Evolutionary conservation across 1,140 invertebrate species (phyloP), one percentile per base, ranked within the genome.

Genomic region (Lethrus apterus): DNA sequence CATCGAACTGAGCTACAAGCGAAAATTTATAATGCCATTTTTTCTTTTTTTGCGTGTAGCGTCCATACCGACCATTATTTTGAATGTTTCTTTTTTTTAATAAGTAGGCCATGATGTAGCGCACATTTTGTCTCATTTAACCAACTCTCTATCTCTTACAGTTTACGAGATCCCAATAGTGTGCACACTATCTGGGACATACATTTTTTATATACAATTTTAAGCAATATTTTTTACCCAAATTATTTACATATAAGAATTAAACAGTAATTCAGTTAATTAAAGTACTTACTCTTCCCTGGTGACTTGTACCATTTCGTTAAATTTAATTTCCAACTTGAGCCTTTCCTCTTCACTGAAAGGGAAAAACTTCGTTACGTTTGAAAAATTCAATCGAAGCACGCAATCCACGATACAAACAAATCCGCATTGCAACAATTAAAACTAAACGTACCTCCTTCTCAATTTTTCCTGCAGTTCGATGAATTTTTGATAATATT

Each of bases 291-390:
- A 66, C 63, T 64, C 60, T 42, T 64, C 58, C 46, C 54, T 55
- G 10, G 57, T 56, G 4, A 54, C 36, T 46, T 60, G 57, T 2
- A 65, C 48, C 58, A 65, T 60, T 52, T 62, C 55, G 35, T 64
- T 64, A 38, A 63, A 64, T 45, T 64, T 61, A 46, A 63, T 56
- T 54, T 66, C 64, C 15, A 66, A 48, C 50, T 56, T 50, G 14
- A 63, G 35, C 7, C 64, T 55, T 46, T 64, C 59, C 26, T 64
- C 60, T 48, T 66, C 64, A 44, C 64, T 66, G 46, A 46, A 61
- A 63, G 13, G 44, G 45, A 38, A 23, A 38, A 19, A 26, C 5
- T 7, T 26, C 23, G n/a, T n/a, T n/a, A n/a, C n/a, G n/a, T n/a
- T n/a, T n/a, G 23, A 26, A 26, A 26, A 26, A 26, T 7, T n/a